A percentile compares a stretch with the other conserved stretches of the same genome.
Evolutionary conservation across 1,140 invertebrate species (phyloP).

Genomic region (Lordiphosa mommai): DNA sequence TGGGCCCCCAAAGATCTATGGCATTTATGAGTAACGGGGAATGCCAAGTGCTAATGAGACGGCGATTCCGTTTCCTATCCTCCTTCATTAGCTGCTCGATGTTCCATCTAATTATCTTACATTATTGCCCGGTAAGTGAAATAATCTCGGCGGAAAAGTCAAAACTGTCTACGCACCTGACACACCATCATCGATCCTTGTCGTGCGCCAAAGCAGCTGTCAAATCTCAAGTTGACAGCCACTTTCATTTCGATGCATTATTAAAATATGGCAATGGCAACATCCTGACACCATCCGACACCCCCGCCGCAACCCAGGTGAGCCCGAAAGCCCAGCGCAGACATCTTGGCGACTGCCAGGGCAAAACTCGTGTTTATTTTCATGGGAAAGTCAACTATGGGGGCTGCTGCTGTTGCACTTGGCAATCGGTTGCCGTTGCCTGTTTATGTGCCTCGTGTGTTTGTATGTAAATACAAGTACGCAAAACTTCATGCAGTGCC

Average conservation of each 20-base stretch:
- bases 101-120: slow-evolving; percentile 34
- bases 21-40: slow-evolving; percentile 66
- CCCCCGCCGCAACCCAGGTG: slow-evolving; percentile 40
- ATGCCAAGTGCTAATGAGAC: slow-evolving; percentile 62
- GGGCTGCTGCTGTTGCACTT: slow-evolving; percentile 40
- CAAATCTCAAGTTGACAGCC: slow-evolving; percentile 71
- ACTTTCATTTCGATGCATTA: slow-evolving; percentile 76
- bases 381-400: slow-evolving; percentile 61
- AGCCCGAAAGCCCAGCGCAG: slow-evolving; percentile 47
- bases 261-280: slow-evolving; percentile 70
- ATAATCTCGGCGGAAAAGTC: slow-evolving; percentile 39
- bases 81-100: background rate
- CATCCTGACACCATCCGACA: slow-evolving; percentile 58
- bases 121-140: slow-evolving; percentile 46
- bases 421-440: slow-evolving; percentile 38
- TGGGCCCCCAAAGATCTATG: slow-evolving; percentile 63
- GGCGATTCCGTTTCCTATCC: slow-evolving; percentile 6
- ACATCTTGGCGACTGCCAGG: slow-evolving; percentile 71
- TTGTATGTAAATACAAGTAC: slow-evolving; percentile 72
- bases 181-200: slow-evolving; percentile 66
- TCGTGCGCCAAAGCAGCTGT: slow-evolving; percentile 57
- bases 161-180: slow-evolving; percentile 50
- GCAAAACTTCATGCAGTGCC: slow-evolving; percentile 69
- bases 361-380: slow-evolving; percentile 69
- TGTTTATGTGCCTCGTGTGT: slow-evolving; percentile 39